Evolutionary conservation across 2,888 invertebrate genomes (phyloP).

Genomic region (Leptinotarsa rubiginosa): DNA sequence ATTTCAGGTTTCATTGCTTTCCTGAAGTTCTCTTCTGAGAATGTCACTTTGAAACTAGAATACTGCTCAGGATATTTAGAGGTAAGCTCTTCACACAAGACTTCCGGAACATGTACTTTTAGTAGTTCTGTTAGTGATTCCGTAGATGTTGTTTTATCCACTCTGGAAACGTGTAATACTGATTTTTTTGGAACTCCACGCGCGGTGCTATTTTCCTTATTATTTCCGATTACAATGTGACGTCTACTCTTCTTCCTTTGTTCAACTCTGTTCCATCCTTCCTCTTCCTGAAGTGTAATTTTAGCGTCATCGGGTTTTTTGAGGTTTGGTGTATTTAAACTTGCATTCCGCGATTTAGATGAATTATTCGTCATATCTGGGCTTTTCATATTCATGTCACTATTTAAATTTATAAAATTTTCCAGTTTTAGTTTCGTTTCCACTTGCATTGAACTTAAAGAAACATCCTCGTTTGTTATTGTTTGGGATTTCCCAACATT

Average conservation of each 20-base stretch:
- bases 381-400: background rate
- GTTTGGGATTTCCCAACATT: conserved; percentile 11
- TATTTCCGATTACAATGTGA: conserved; percentile 8
- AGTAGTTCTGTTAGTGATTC: conserved; percentile 17
- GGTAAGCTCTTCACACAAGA: background rate
- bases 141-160: conserved; percentile 10
- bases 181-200: conserved; percentile 2
- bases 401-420: conserved; percentile 1
- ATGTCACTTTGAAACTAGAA: background rate
- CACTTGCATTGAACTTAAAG: conserved; percentile 18
- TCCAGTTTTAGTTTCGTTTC: conserved; percentile 13
- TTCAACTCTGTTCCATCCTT: conserved; percentile 4
- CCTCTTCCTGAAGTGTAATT: background rate
- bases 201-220: conserved; percentile 7
- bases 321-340: background rate
- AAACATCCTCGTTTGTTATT: conserved; percentile 15
- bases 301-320: conserved; percentile 4
- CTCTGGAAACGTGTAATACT: conserved; percentile 7
- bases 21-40: conserved; percentile 9
- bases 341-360: background rate
- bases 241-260: conserved; percentile 2
- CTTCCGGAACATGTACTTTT: background rate
- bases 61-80: background rate
- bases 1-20: conserved; percentile 17
- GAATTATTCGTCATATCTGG: background rate